Evolutionary conservation across 2,888 invertebrate genomes (phyloP), one percentile per base, ranked within the genome.

Genomic region (Phlogophora meticulosa): DNA sequence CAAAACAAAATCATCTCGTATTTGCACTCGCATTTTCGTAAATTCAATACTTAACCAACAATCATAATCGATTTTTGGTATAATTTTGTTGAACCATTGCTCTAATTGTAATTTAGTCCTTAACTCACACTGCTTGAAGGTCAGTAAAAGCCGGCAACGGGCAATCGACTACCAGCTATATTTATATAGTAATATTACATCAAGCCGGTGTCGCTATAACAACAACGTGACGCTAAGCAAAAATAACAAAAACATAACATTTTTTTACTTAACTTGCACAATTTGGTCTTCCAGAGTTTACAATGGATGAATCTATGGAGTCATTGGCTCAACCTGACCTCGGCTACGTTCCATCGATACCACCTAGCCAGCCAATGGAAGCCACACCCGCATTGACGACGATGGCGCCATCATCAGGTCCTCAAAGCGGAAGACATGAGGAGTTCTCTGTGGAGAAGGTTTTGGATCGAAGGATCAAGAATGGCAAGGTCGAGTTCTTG

Each of bases 401-500:
- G 2, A 66, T 79, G 67, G 64, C 70, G 13, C 81, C 80, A 7
- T 80, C 81, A 20, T 71, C 4, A 51, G 90, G 88, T 0, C 91
- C 91, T 10, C 87, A 87, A 60, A 88, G 92, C 24, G 94, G 93
- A 0, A 94, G 89, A 83, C 94, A 92, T 43, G 97, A 98, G 80
- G 98, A 97, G 82, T 97, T 96, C 84, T 97, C 97, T 0, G 98
- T 98, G 0, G 98, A 98, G 86, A 97, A 97, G 85, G 97, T 98
- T 28, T 90, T 98, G 20, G 97, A 97, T 85, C 96, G 97, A 76
- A 92, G 97, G 82, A 96, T 96, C 13, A 94, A 96, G 71, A 97
- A 97, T 83, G 98, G 97, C 0, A 97, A 97, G 90, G 96, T 97
- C 0, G 97, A 97, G 89, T 97, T 96, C 86, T 89, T 96, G 38